Evolutionary conservation across 2,888 invertebrate species (phyloP).

Genomic region (Papilio protenor): DNA sequence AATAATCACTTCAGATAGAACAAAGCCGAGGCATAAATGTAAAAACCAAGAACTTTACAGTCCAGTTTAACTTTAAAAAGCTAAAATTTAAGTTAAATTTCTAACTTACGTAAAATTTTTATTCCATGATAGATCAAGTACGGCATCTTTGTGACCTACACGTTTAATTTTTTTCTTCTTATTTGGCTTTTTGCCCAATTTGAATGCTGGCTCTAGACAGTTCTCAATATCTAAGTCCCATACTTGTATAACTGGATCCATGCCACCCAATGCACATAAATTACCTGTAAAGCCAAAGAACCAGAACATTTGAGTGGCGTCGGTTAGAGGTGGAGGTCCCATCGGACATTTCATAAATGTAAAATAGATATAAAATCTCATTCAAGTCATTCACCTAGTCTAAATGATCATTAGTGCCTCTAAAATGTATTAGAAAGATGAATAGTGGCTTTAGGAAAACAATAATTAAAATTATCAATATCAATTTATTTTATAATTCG

Average conservation of each 20-base stretch:
- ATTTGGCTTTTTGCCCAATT: slow-evolving; percentile 89
- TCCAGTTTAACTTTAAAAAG: background rate
- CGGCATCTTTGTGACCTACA: slow-evolving; percentile 94
- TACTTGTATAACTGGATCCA: slow-evolving; percentile 96
- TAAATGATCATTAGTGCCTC: too few relatives aligned
- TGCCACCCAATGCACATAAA: slow-evolving; percentile 95
- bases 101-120: slow-evolving; percentile 85
- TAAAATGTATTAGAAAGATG: too few relatives aligned
- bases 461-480: too few relatives aligned
- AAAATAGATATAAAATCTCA: too few relatives aligned
- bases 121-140: slow-evolving; percentile 97
- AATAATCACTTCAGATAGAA: too few relatives aligned
- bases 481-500: too few relatives aligned
- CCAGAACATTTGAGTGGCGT: background rate
- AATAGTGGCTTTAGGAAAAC: too few relatives aligned
- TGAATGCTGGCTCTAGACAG: slow-evolving; percentile 93
- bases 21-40: too few relatives aligned
- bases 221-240: slow-evolving; percentile 99
- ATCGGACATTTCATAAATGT: too few relatives aligned
- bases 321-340: too few relatives aligned
- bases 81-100: slow-evolving; percentile 14
- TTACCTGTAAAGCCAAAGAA: slow-evolving; percentile 83
- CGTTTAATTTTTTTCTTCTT: slow-evolving; percentile 89
- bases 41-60: too few relatives aligned
- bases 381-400: too few relatives aligned